Conservation (phyloP, 1,140 invertebrate genomes). For the Papilio xuthus region DNA sequence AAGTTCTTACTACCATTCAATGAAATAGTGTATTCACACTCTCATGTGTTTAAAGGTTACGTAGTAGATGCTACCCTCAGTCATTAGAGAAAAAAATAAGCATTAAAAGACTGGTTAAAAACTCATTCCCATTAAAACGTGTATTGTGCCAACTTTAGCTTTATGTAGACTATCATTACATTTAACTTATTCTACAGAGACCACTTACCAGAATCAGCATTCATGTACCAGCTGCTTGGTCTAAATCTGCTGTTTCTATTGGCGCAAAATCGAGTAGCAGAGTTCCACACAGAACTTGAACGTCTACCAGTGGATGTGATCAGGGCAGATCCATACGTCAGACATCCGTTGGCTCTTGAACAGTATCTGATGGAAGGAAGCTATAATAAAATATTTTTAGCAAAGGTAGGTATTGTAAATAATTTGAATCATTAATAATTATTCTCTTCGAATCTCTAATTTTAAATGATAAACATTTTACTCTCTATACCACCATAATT, state of each 20-base stretch:
- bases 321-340: slow-evolving; percentile 96
- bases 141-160: too few relatives aligned
- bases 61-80: too few relatives aligned
- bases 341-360: slow-evolving; percentile 96
- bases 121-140: too few relatives aligned
- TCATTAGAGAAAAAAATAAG: too few relatives aligned
- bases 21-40: neutral
- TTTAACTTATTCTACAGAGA: slow-evolving; percentile 80
- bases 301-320: slow-evolving; percentile 96
- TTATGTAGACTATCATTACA: neutral
- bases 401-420: slow-evolving; percentile 71
- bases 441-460: too few relatives aligned
- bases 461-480: too few relatives aligned
- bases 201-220: slow-evolving; percentile 94
- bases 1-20: slow-evolving; percentile 62
- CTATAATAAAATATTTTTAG: slow-evolving; percentile 94
- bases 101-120: too few relatives aligned
- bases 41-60: too few relatives aligned
- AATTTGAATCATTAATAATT: too few relatives aligned
- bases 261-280: slow-evolving; percentile 97
- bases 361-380: slow-evolving; percentile 99
- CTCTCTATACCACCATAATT: too few relatives aligned
- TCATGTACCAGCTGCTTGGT: slow-evolving; percentile 97
- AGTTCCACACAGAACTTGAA: slow-evolving; percentile 99
- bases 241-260: slow-evolving; percentile 97